phyloP scores from a whole-genome alignment of 2,113 vertebrate genomes.

The Nematolebias whitei region DNA sequence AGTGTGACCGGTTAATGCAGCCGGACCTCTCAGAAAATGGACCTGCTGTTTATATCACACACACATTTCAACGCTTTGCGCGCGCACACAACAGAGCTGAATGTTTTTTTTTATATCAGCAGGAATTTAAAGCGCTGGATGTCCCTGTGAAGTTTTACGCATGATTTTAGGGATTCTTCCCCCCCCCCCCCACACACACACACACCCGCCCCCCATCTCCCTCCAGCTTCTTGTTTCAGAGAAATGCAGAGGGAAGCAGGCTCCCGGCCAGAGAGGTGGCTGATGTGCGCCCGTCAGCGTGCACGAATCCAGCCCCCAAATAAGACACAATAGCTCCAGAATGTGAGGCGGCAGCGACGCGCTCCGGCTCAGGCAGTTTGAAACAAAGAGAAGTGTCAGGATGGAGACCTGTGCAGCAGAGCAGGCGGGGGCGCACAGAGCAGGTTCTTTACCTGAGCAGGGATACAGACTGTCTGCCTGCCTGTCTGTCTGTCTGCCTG shows the following conservation, averaged over 20 bases:
- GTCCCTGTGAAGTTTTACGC: constrained; percentile 77
- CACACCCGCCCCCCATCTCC: no score
- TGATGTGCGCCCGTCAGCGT: constrained; percentile 68
- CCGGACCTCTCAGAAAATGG: constrained; percentile 32
- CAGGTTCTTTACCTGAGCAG: constrained; percentile 55
- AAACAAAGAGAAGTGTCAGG: constrained; percentile 71
- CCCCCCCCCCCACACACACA: no score
- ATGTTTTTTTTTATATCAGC: constrained; percentile 19
- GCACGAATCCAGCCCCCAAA: constrained; percentile 21
- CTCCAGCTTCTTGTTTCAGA: no score
- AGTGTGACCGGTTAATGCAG: constrained; percentile 31
- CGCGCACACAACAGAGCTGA: not conserved
- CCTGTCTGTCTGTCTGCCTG: not conserved
- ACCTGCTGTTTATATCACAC: constrained; percentile 23
- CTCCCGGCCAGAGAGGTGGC: constrained; percentile 72
- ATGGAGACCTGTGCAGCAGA: constrained; percentile 23
- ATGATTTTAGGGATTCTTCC: constrained; percentile 14
- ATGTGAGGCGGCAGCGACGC: constrained; percentile 27
- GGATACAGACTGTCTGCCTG: constrained; percentile 3
- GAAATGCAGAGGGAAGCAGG: constrained; percentile 60
- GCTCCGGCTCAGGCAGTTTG: constrained; percentile 48
- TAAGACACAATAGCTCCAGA: constrained; percentile 19
- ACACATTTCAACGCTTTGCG: not conserved
- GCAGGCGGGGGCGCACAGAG: constrained; percentile 1
- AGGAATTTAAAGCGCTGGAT: constrained; percentile 19